Percentiles rank a stretch among this genome's conserved stretches.
Evolutionary conservation across 2,888 invertebrate genomes (phyloP).

Genomic region (Caenorhabditis virilis): DNA sequence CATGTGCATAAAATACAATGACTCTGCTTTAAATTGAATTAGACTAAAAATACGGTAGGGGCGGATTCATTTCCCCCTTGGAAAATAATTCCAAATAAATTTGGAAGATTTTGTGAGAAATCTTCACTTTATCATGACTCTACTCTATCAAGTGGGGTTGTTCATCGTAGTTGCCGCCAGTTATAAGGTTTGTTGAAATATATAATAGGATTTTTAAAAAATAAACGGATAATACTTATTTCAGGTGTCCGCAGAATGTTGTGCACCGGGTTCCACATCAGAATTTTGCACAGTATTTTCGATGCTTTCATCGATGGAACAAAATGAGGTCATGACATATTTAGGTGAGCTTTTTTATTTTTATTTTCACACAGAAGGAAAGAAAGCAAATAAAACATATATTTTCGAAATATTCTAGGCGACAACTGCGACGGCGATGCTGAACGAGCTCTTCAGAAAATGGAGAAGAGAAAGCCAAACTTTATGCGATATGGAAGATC

Average conservation of each 20-base stretch:
- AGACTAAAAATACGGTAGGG: too few relatives aligned
- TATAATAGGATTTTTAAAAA: neutral
- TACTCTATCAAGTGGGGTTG: conserved; percentile 44
- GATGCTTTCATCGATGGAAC: conserved; percentile 58
- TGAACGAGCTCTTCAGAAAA: conserved; percentile 51
- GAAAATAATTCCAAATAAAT: too few relatives aligned
- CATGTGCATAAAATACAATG: too few relatives aligned
- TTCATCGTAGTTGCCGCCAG: conserved; percentile 23
- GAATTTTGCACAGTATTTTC: conserved; percentile 61
- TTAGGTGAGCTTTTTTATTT: conserved; percentile 45
- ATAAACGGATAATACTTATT: conserved; percentile 1
- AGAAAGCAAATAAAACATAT: too few relatives aligned
- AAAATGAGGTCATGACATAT: conserved; percentile 53
- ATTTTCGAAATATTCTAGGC: conserved; percentile 42
- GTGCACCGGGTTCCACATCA: conserved; percentile 43
- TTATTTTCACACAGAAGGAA: neutral
- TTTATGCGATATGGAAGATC: conserved; percentile 66
- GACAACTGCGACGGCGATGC: conserved; percentile 60
- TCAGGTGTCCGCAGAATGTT: conserved; percentile 54
- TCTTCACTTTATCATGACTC: conserved; percentile 48
- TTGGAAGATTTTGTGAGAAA: too few relatives aligned
- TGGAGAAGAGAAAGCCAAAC: conserved; percentile 67
- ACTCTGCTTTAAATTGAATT: too few relatives aligned
- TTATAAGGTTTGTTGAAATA: conserved; percentile 13
- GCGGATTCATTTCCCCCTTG: too few relatives aligned